These are phyloP conservation scores for Strix aluco DNA, from an alignment of 2,113 vertebrate species.

Conservation along the genomic window DNA sequence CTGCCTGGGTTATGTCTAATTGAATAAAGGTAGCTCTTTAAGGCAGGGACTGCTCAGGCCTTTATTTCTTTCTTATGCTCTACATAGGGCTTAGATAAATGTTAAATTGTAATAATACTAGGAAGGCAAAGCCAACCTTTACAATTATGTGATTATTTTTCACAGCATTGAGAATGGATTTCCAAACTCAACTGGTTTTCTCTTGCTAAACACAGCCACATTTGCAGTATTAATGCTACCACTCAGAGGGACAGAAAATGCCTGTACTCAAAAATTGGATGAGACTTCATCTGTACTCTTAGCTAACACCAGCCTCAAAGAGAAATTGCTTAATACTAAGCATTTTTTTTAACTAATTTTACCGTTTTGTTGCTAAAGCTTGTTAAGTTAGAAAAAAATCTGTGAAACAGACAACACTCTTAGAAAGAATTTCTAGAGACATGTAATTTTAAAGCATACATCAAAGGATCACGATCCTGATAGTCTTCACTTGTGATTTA, in stretches of 20 bases:
- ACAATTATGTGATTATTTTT: background rate
- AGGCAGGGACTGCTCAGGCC: background rate
- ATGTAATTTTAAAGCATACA: background rate
- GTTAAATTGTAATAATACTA: background rate
- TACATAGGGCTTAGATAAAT: background rate
- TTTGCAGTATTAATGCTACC: background rate
- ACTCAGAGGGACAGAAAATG: background rate
- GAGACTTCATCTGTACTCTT: background rate
- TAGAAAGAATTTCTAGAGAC: background rate
- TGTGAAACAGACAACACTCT: background rate
- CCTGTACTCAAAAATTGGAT: background rate
- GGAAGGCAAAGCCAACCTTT: background rate
- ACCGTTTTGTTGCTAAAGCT: background rate
- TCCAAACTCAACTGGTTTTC: constrained; percentile 6
- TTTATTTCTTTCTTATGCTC: background rate
- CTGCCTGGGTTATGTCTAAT: background rate
- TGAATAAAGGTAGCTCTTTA: background rate
- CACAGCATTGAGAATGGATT: background rate
- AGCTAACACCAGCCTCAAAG: background rate
- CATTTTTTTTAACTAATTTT: background rate
- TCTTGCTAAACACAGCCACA: background rate
- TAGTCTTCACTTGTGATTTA: constrained; percentile 4
- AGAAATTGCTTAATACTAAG: background rate
- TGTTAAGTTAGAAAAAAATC: background rate
- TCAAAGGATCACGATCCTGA: background rate